Evolutionary conservation across 2,888 invertebrate genomes (phyloP), one percentile per base, ranked within the genome.

Genomic region (Drosophila mimica): DNA sequence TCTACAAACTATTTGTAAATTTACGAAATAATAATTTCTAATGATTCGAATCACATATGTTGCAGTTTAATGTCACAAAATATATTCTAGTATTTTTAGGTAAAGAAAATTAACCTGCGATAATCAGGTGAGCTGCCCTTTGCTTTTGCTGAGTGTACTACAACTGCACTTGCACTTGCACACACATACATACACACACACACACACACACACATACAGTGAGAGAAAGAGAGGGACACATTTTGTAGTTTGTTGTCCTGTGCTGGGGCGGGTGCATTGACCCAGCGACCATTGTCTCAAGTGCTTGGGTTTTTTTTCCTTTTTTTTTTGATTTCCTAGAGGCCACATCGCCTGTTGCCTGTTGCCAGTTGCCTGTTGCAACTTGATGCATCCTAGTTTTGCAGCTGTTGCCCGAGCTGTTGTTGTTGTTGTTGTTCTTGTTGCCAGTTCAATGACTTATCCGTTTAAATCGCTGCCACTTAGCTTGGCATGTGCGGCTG

Each of bases 231-330:
- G 25, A 46, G 46, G 46, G 46, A 46, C 13, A 28, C 56, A 56
- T 38, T 46, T n/a, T 53, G 31, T 46, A 62, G 79, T 86, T 78
- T 71, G 67, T 80, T 78, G 74, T 78, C 70, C 87, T 75, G 71
- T 38, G 51, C 53, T 53, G 13, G 38, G 49, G 28, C 57, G n/a
- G 48, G 89, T 75, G 70, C 83, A 67, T 74, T 83, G 87, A 83
- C 87, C 83, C 59, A 58, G 20, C 43, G 52, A 49, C 56, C 70
- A 71, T 71, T 59, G 64, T 69, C 59, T 71, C 64, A 69, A 83
- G 67, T 82, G 79, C 51, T 67, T 74, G 70, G 62, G 64, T 54
- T 15, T 20, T 20, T 69, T 64, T 65, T 74, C 36, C 57, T 40
- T 70, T 54, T 43, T 75, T 20, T 53, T 33, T 48, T 61, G 53